Base-by-base conservation (phyloP, 2,113 vertebrate species). In the Microcebus murinus region DNA sequence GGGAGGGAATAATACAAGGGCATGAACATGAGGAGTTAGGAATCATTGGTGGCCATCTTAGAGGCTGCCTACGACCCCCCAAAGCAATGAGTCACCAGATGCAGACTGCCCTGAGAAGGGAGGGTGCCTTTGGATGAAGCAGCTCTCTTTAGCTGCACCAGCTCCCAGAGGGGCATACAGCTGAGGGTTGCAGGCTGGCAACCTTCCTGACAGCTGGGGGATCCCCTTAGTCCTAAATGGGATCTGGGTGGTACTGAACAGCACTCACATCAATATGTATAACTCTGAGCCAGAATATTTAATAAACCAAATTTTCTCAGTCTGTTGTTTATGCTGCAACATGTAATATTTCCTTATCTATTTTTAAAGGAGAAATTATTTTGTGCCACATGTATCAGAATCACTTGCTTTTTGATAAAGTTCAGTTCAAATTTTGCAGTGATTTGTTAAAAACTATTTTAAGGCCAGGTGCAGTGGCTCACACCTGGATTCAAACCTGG, bases 321-420 rank as follows among this genome's bases (percentile, higher is more conserved):
- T 90, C 63, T 48, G 3, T 61, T 67, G 81, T 65, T 50, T 68
- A 89, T 83, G 48, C 39, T 65, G 11, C 25, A 87, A 23, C 34
- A 11, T 36, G 12, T 68, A 59, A 18, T 71, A 80, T 52, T 73
- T 82, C 79, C 15, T 73, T 77, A 57, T 50, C 45, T 59, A 9
- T 87, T 93, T 88, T 87, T 85, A 79, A 90, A 79, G 63, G 73
- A 36, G 23, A 74, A 88, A 67, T 88, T 87, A 7, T 68, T 52
- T 67, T 73, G 11, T 73, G 29, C 20, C 17, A 5, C 17, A 9
- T 71, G 2, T 25, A 21, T 81, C 20, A 81, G 52, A 94, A 73
- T 50, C 36, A 45, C 70, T 91, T 23, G 71, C 20, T n/a, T 67
- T 81, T 70, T 27, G 36, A 65, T 91, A 42, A 86, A 81, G 55